phyloP scores from a whole-genome alignment of 2,797 vertebrate species.

The Myotis findleyi region DNA sequence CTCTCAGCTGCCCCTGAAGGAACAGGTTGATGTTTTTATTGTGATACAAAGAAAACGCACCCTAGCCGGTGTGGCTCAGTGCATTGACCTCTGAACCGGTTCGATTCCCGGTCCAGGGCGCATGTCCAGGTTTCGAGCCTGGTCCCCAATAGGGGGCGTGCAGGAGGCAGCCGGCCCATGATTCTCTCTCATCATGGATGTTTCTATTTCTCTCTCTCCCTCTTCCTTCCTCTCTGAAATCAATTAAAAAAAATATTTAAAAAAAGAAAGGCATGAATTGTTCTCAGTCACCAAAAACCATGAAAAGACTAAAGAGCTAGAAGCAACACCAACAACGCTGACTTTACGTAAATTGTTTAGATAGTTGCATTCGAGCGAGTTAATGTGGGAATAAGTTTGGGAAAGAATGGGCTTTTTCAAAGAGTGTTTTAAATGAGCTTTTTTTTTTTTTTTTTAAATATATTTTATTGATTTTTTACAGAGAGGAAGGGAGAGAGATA shows the following conservation, averaged over 20 bases:
- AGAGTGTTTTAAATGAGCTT: neutral
- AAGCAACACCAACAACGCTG: neutral
- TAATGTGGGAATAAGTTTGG: conserved; percentile 15
- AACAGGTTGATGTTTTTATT: neutral
- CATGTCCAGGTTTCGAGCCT: too few species aligned
- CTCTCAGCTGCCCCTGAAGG: neutral
- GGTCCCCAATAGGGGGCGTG: too few species aligned
- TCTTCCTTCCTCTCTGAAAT: too few species aligned
- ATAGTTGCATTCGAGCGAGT: neutral
- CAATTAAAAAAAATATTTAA: neutral
- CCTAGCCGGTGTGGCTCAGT: too few species aligned
- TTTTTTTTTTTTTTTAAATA: neutral
- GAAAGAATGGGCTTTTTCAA: conserved; percentile 30
- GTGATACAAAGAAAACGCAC: neutral
- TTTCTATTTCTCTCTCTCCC: too few species aligned
- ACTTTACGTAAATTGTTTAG: neutral
- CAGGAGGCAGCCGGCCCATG: too few species aligned
- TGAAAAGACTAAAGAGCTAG: neutral
- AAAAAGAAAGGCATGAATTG: neutral
- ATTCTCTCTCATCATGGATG: too few species aligned
- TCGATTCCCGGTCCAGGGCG: too few species aligned
- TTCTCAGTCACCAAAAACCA: neutral
- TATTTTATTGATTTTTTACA: too few species aligned
- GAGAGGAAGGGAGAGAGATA: too few species aligned
- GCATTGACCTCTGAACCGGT: too few species aligned